A percentile compares a stretch with the other conserved stretches of the same genome.
These are phyloP conservation scores for Elaphurus davidianus DNA, from an alignment of 2,113 vertebrate genomes.

Conservation along the genomic window DNA sequence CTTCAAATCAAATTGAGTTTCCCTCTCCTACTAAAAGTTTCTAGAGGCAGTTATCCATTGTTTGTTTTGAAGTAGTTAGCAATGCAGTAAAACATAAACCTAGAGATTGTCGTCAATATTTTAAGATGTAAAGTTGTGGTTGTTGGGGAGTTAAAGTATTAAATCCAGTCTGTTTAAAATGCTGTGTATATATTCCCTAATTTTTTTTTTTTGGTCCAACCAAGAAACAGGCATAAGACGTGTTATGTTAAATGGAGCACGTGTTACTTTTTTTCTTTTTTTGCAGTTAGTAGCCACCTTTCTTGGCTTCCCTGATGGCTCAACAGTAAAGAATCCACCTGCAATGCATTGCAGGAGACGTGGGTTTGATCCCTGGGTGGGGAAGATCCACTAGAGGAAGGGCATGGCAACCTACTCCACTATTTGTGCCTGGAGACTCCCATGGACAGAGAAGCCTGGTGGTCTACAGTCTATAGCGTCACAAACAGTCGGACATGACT, in stretches of 20 bases:
- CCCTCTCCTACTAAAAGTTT: background rate
- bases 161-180: background rate
- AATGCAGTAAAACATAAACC: background rate
- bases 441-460: background rate
- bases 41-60: background rate
- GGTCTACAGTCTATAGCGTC: background rate
- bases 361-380: background rate
- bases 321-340: background rate
- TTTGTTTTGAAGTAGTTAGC: background rate
- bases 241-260: background rate
- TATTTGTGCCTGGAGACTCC: background rate
- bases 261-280: background rate
- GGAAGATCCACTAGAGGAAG: background rate
- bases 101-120: background rate
- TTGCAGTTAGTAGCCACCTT: background rate
- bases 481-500: background rate
- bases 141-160: background rate
- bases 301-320: background rate
- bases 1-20: background rate
- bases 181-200: background rate
- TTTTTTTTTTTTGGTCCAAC: background rate
- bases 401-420: background rate
- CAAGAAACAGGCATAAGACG: background rate
- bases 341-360: background rate
- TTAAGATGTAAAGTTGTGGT: background rate